Percentiles rank a stretch among this genome's conserved stretches.
phyloP scores from a whole-genome alignment of 1,140 invertebrate genomes.

The Drosophila aff. region DNA sequence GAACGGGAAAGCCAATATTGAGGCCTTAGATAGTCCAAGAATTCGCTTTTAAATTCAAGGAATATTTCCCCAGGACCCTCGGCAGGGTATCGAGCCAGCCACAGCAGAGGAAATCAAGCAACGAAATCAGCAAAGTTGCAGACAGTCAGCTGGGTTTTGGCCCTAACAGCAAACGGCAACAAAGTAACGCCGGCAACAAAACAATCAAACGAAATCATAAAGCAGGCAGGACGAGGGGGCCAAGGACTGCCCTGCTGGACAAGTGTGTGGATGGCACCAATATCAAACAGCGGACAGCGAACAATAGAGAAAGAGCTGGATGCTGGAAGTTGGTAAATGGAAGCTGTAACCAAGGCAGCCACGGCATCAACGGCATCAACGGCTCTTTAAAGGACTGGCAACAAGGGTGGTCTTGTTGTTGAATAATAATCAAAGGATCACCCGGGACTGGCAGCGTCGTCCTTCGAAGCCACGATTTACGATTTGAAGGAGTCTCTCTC shows the following conservation, averaged over 20 bases:
- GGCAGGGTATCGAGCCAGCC: conserved; percentile 10
- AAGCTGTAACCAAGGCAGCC: conserved; percentile 17
- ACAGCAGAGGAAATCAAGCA: conserved; percentile 42
- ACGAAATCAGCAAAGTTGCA: conserved; percentile 73
- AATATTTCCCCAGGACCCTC: background rate
- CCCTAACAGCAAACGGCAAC: conserved; percentile 25
- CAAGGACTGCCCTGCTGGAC: conserved; percentile 5
- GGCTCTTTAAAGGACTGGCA: conserved; percentile 18
- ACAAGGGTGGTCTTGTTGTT: conserved; percentile 4
- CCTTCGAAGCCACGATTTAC: conserved; percentile 38
- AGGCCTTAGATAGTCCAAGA: too few relatives aligned
- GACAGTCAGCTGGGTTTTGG: conserved; percentile 53
- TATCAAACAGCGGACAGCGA: conserved; percentile 15
- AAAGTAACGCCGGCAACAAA: conserved; percentile 41
- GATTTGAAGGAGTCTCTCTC: conserved; percentile 13
- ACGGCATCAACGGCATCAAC: conserved; percentile 5
- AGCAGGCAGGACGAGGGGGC: conserved; percentile 11
- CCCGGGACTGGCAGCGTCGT: conserved; percentile 1
- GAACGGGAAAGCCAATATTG: fast-evolving
- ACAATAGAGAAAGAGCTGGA: conserved; percentile 25
- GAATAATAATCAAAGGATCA: conserved; percentile 38
- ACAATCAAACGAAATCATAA: conserved; percentile 60
- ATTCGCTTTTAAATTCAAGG: background rate
- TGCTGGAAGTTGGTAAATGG: conserved; percentile 2
- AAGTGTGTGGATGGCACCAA: conserved; percentile 38